phyloP scores from a whole-genome alignment of 2,797 vertebrate species.

The Furcifer pardalis region DNA sequence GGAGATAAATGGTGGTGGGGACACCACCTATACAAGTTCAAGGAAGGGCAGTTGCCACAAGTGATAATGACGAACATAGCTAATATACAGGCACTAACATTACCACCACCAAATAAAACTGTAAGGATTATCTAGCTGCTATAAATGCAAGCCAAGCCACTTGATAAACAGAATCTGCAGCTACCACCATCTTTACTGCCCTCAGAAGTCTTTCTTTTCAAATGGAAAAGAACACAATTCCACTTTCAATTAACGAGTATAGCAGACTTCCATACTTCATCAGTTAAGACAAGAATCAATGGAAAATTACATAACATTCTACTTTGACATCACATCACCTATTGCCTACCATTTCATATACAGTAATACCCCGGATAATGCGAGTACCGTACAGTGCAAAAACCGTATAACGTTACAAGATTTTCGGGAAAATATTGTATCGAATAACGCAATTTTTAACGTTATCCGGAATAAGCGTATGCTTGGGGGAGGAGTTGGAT shows the following conservation, averaged over 20 bases:
- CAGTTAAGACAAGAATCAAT: neutral
- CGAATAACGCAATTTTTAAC: too few relatives aligned
- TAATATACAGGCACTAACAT: neutral
- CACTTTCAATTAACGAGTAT: too few relatives aligned
- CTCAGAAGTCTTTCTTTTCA: neutral
- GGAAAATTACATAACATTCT: neutral
- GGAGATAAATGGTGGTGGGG: neutral
- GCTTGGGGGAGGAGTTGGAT: too few relatives aligned
- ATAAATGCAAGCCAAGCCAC: too few relatives aligned
- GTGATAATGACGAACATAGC: neutral
- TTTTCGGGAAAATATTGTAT: too few relatives aligned
- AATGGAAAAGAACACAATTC: neutral
- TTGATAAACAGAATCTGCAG: neutral
- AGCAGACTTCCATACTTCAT: too few relatives aligned
- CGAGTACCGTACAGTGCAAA: too few relatives aligned
- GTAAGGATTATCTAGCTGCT: too few relatives aligned
- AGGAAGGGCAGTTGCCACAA: neutral
- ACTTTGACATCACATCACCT: neutral
- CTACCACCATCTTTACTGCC: neutral
- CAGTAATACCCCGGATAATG: too few relatives aligned
- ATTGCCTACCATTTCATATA: too few relatives aligned
- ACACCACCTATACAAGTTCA: neutral
- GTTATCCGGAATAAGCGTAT: too few relatives aligned
- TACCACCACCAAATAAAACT: neutral
- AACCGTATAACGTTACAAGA: too few relatives aligned